Evolutionary conservation across 2,888 invertebrate genomes (phyloP), one percentile per base, ranked within the genome.

Genomic region (Leptodirus hochenwartii): DNA sequence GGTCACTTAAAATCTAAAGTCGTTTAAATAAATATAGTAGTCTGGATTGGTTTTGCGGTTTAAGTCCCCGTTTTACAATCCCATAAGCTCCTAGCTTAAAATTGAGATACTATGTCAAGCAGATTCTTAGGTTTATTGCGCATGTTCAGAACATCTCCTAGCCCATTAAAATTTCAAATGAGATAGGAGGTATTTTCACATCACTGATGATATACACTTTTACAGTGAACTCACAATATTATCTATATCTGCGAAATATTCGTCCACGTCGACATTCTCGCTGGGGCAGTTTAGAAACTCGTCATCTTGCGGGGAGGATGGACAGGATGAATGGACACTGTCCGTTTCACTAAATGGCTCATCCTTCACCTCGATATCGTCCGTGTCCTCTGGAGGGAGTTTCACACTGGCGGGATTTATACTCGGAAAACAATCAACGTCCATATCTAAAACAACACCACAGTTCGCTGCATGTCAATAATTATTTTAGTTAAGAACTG

Each of bases 381-480:
- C 36, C 17, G 41, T 6, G 15, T 30, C 36, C 5, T 47, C 46
- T 22, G 44, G 39, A 6, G 51, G 47, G 29, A 51, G 37, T 37
- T 53, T 54, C 37, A 55, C 61, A 33, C 64, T 61, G 13, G 65
- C 63, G 30, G 62, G 58, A 44, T 66, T 67, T 50, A 82, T 79
- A 33, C 75, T 70, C 34, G 80, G 79, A 56, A 80, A 84, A 53
- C 81, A 81, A 50, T 87, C 85, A 46, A 85, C 84, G 54, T 87
- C 87, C 75, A 85, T 80, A 47, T 87, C 87, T 84, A 58, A 4
- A 61, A n/a, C n/a, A 60, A 36, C 20, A 20, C 9, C 9, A 8
- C 20, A 20, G 9, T 9, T 20, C 9, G 9, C 20, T 20, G 9
- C 20, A 34, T 30, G 33, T n/a, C n/a, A n/a, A n/a, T n/a, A n/a